Percentiles rank a stretch among this genome's conserved stretches.
phyloP scores from a whole-genome alignment of 2,113 vertebrate species.

The Promerops cafer region DNA sequence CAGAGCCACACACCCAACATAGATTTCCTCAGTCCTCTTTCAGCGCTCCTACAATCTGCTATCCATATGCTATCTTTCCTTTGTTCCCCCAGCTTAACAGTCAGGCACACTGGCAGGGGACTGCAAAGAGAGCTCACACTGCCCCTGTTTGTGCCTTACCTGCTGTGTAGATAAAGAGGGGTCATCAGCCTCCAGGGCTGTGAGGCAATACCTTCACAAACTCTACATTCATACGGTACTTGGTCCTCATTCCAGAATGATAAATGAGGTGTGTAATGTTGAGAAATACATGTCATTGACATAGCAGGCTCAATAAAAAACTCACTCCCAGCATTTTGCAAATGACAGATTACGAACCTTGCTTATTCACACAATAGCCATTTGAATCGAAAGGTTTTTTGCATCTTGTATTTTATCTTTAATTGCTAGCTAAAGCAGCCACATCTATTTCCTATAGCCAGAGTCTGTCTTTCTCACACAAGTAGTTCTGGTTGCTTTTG shows the following conservation, averaged over 20 bases:
- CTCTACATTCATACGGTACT: constrained; percentile 11
- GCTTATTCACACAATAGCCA: not conserved
- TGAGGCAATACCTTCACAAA: constrained; percentile 44
- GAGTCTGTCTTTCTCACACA: not conserved
- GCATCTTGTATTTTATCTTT: not conserved
- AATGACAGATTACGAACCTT: constrained; percentile 4
- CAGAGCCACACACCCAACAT: constrained; percentile 54
- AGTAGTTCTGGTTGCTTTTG: not conserved
- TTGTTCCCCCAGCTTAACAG: constrained; percentile 51
- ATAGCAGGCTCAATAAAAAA: not conserved
- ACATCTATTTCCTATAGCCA: not conserved
- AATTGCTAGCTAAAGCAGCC: not conserved
- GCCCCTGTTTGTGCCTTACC: constrained; percentile 57
- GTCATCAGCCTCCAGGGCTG: constrained; percentile 49
- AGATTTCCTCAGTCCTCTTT: constrained; percentile 56
- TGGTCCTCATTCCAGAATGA: constrained; percentile 38
- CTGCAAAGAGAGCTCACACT: constrained; percentile 24
- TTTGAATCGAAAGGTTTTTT: not conserved
- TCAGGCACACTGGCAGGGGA: constrained; percentile 51
- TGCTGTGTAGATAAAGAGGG: constrained; percentile 58
- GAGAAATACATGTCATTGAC: constrained; percentile 29
- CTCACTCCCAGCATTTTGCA: constrained; percentile 9
- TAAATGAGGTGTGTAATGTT: constrained; percentile 31
- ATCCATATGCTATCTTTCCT: constrained; percentile 65
- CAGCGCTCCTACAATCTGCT: constrained; percentile 57